phyloP scores from a whole-genome alignment of 2,888 invertebrate genomes.

The Germaria angustata region DNA sequence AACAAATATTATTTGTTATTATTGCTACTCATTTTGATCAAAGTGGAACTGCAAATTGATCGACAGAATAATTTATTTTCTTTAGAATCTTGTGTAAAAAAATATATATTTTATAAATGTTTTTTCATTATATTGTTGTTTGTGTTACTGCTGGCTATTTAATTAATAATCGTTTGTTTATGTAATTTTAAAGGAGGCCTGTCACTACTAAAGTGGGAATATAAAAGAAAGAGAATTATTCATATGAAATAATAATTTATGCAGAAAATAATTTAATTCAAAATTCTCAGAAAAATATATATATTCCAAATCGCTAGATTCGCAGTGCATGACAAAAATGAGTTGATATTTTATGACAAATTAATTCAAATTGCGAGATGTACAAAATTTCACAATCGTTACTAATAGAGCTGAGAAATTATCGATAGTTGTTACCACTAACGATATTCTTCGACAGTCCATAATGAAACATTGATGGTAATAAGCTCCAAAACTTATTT shows the following conservation, averaged over 20 bases:
- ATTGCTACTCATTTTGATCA: constrained; percentile 30
- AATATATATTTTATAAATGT: neutral
- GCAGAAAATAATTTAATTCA: neutral
- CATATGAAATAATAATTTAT: neutral
- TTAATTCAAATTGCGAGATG: too few species aligned
- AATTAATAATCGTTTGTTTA: constrained; percentile 26
- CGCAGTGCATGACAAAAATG: neutral
- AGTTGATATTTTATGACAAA: neutral
- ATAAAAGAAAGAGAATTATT: neutral
- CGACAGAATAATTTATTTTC: constrained; percentile 33
- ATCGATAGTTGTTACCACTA: too few species aligned
- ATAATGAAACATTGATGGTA: too few species aligned
- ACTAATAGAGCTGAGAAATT: too few species aligned
- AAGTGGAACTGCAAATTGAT: constrained; percentile 42
- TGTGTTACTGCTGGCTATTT: neutral
- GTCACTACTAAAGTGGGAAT: neutral
- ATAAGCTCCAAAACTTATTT: too few species aligned
- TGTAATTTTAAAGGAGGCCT: constrained; percentile 25
- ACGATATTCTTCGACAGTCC: too few species aligned
- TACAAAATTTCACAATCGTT: too few species aligned
- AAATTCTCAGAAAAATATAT: neutral
- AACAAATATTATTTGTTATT: neutral
- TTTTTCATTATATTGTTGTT: constrained; percentile 9
- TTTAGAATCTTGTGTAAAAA: constrained; percentile 9
- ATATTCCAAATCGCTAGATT: neutral